Conservation (phyloP, 1,140 invertebrate genomes). For the Eumaeus atala region DNA sequence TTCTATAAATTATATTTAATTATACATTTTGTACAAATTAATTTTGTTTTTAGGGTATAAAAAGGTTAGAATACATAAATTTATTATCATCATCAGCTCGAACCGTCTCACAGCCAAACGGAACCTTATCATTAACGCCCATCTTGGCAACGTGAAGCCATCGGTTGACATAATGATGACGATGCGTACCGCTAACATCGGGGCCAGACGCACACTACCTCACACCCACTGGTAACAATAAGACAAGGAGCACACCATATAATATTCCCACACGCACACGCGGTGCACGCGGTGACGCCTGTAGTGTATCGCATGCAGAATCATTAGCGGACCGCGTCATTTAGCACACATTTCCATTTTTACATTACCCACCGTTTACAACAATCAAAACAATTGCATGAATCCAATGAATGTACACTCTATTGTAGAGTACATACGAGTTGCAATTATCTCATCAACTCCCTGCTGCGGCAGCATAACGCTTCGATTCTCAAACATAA, state of each 20-base stretch:
- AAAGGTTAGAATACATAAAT: no score
- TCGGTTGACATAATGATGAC: no score
- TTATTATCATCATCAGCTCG: no score
- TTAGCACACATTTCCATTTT: constrained; percentile 38
- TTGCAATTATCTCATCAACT: constrained; percentile 14
- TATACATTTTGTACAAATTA: no score
- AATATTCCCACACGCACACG: constrained; percentile 15
- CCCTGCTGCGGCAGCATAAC: constrained; percentile 11
- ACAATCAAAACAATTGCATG: constrained; percentile 41
- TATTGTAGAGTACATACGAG: constrained; percentile 13
- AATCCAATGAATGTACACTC: neutral
- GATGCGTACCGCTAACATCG: no score
- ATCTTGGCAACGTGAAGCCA: no score
- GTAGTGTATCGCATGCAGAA: constrained; percentile 11
- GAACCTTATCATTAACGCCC: no score
- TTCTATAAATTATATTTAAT: no score
- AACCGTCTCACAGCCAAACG: no score
- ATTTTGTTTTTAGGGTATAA: no score
- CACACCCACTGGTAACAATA: constrained; percentile 8
- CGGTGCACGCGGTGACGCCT: no score
- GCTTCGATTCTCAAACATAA: constrained; percentile 29
- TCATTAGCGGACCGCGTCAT: constrained; percentile 20
- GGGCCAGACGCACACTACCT: neutral
- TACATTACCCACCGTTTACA: constrained; percentile 28
- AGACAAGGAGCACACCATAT: constrained; percentile 1